phyloP scores from a whole-genome alignment of 2,888 invertebrate genomes.

The Panopea generosa region DNA sequence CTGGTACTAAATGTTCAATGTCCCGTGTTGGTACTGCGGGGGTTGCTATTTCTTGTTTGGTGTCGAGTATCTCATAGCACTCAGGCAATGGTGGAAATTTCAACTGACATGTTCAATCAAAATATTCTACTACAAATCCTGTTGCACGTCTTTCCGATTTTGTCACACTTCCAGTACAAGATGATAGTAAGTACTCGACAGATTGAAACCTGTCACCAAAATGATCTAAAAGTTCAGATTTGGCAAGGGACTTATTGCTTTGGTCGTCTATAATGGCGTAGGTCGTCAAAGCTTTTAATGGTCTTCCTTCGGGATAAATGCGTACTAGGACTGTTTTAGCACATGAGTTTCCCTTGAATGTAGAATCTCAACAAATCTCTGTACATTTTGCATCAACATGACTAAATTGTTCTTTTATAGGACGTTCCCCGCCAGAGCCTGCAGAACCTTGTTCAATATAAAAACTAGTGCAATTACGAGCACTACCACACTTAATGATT shows the following conservation, averaged over 20 bases:
- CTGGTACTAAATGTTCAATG: constrained; percentile 10
- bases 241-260: constrained; percentile 18
- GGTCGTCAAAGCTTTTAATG: neutral
- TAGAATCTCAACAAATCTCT: constrained; percentile 1
- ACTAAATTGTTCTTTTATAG: neutral
- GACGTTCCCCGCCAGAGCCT: constrained; percentile 11
- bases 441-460: neutral
- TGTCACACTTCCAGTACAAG: constrained; percentile 36
- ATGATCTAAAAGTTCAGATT: constrained; percentile 38
- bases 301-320: neutral
- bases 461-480: neutral
- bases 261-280: constrained; percentile 19
- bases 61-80: constrained; percentile 45
- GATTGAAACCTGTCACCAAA: constrained; percentile 10
- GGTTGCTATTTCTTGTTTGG: constrained; percentile 35
- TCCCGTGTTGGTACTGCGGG: constrained; percentile 28
- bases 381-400: neutral
- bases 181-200: constrained; percentile 35
- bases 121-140: constrained; percentile 31
- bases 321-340: constrained; percentile 4
- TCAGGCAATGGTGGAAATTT: constrained; percentile 26
- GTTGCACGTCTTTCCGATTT: constrained; percentile 23
- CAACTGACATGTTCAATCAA: too few species aligned
- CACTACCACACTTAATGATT: constrained; percentile 3
- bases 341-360: constrained; percentile 9